phyloP scores from a whole-genome alignment of 1,140 invertebrate genomes.

The Drosophila mojavensis region DNA sequence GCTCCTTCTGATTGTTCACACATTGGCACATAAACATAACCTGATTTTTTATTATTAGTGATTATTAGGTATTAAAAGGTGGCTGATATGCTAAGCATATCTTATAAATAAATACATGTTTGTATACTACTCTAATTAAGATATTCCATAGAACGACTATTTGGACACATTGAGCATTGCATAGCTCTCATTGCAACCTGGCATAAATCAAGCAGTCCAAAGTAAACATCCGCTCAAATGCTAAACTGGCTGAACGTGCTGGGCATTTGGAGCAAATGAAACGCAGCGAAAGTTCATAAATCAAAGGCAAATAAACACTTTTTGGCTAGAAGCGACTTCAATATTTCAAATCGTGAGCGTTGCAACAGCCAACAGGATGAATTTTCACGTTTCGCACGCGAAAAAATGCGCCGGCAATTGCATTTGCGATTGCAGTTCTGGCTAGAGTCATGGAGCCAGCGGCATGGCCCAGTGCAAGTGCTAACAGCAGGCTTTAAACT shows the following conservation, averaged over 20 bases:
- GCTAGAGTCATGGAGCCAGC: slow-evolving; percentile 9
- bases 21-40: no score
- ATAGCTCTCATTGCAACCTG: not conserved
- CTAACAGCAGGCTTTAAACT: slow-evolving; percentile 43
- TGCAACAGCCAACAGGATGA: slow-evolving; percentile 20
- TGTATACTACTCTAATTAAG: no score
- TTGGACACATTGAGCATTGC: no score
- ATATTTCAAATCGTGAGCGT: slow-evolving; percentile 64
- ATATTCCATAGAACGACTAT: no score
- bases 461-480: slow-evolving; percentile 1
- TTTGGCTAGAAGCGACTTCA: slow-evolving; percentile 57
- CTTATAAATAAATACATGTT: no score
- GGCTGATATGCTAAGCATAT: no score
- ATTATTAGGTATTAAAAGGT: no score
- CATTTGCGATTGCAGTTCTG: not conserved
- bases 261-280: slow-evolving; percentile 20
- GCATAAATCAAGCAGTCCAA: slow-evolving; percentile 9
- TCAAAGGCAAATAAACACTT: slow-evolving; percentile 56
- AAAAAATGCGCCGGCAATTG: slow-evolving; percentile 27
- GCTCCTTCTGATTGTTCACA: no score
- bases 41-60: no score
- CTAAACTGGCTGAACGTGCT: slow-evolving; percentile 24
- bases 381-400: slow-evolving; percentile 40
- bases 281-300: slow-evolving; percentile 57
- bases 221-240: slow-evolving; percentile 23